Evolutionary conservation across 1,140 invertebrate genomes (phyloP).

Genomic region (Pentalonia nigronervosa): DNA sequence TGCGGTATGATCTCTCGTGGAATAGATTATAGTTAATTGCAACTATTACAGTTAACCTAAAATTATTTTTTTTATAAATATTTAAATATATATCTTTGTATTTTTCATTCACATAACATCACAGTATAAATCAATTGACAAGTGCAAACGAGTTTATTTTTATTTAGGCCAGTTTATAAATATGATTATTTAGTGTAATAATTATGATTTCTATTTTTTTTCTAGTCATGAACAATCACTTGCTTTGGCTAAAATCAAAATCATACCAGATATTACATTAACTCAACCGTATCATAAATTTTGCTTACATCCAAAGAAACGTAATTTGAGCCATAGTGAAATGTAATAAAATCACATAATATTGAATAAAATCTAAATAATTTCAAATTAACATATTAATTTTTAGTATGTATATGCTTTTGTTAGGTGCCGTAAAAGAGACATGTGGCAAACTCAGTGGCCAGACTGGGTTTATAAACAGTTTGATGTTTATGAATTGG

Average conservation of each 20-base stretch:
- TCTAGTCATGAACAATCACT: background rate
- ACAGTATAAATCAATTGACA: background rate
- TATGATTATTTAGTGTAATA: background rate
- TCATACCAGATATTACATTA: slow-evolving; percentile 42
- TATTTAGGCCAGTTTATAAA: background rate
- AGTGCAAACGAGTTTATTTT: background rate
- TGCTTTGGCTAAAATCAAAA: slow-evolving; percentile 32
- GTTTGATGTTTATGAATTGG: slow-evolving; percentile 36
- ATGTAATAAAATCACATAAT: background rate
- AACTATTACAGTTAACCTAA: background rate
- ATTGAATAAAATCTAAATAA: background rate
- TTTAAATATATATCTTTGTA: no score
- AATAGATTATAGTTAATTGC: no score
- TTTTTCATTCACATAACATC: background rate
- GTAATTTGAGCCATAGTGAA: background rate
- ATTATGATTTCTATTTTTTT: background rate
- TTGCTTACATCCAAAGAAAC: slow-evolving; percentile 44
- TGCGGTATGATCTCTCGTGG: no score
- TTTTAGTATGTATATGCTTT: background rate
- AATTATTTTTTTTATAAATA: no score
- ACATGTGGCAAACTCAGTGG: slow-evolving; percentile 52
- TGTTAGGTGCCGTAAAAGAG: slow-evolving; percentile 32
- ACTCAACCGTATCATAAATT: background rate
- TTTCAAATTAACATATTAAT: background rate
- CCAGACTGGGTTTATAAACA: slow-evolving; percentile 53